Conservation (phyloP, 2,113 vertebrate genomes). For the Microtus richardsoni region DNA sequence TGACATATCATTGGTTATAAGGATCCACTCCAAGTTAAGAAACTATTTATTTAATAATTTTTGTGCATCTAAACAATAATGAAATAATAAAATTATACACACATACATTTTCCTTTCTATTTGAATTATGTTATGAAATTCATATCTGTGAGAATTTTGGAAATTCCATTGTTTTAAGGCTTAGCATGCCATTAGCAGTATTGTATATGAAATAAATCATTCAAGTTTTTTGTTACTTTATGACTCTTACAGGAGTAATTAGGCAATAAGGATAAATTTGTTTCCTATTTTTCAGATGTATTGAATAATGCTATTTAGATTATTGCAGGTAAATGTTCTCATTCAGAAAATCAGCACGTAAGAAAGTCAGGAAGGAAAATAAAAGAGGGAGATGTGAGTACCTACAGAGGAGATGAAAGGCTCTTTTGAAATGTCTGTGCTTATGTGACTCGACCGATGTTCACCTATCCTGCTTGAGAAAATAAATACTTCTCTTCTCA, state of each 20-base stretch:
- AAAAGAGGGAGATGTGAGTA: background rate
- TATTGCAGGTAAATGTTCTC: background rate
- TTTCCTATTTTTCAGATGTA: background rate
- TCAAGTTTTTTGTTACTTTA: background rate
- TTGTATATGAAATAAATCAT: background rate
- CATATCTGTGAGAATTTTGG: background rate
- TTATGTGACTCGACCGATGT: background rate
- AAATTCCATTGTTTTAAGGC: background rate
- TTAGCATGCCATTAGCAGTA: background rate
- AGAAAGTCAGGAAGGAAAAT: background rate
- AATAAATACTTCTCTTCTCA: background rate
- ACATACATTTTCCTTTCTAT: background rate
- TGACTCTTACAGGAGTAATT: background rate
- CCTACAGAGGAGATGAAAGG: background rate
- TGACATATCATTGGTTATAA: background rate
- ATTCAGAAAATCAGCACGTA: background rate
- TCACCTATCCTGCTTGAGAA: background rate
- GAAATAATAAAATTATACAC: background rate
- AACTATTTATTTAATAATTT: background rate
- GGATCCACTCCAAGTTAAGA: too few relatives aligned
- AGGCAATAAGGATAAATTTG: background rate
- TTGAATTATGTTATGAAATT: background rate
- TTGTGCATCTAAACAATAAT: background rate
- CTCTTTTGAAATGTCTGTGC: background rate
- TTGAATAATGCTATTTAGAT: background rate